These are phyloP conservation scores for Aphelenchoides besseyi DNA, from an alignment of 1,140 invertebrate genomes.

Conservation along the genomic window DNA sequence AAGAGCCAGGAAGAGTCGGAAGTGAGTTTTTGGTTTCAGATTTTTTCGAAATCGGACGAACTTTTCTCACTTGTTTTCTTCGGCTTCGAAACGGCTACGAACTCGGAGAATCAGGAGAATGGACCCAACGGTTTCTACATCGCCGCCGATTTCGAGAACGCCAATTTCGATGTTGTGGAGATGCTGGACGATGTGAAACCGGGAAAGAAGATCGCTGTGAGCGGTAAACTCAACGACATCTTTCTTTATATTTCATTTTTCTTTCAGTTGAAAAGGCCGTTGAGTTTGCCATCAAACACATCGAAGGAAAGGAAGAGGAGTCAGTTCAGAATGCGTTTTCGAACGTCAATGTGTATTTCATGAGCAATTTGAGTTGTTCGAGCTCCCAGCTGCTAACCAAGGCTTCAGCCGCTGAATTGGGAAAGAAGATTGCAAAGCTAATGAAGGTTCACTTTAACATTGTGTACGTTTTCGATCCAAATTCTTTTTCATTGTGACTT, in stretches of 20 bases:
- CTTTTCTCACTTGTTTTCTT: background rate
- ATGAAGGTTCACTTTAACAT: background rate
- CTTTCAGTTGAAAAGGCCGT: constrained; percentile 3
- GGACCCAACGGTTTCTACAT: background rate
- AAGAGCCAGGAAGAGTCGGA: background rate
- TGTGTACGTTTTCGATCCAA: background rate
- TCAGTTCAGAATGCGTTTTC: background rate
- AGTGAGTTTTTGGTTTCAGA: constrained; percentile 3
- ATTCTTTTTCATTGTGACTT: background rate
- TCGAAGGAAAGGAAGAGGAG: background rate
- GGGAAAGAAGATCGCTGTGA: background rate
- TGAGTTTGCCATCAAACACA: background rate
- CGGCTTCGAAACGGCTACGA: background rate
- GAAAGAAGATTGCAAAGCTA: background rate
- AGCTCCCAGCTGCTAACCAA: background rate
- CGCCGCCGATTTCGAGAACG: background rate
- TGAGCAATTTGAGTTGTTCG: constrained; percentile 5
- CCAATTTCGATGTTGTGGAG: background rate
- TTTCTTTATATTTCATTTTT: background rate
- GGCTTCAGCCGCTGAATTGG: background rate
- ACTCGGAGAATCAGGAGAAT: background rate
- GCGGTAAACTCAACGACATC: background rate
- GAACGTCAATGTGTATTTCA: background rate
- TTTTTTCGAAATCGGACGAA: background rate
- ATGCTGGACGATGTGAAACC: constrained; percentile 8